phyloP scores from a whole-genome alignment of 2,888 invertebrate species.

The Chironomus tentans region DNA sequence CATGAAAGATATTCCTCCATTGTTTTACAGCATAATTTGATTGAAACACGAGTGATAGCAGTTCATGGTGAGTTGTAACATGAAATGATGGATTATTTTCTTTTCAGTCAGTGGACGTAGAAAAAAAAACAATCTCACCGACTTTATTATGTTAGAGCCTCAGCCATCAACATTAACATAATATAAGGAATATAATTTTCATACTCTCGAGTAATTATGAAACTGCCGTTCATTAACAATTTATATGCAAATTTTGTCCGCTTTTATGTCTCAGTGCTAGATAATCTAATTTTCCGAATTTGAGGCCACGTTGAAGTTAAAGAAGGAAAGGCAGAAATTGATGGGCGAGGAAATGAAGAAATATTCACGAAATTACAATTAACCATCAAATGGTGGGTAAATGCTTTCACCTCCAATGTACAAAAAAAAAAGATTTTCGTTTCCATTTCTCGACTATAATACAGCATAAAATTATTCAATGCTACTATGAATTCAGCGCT shows the following conservation, averaged over 20 bases:
- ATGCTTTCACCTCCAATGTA: constrained; percentile 1
- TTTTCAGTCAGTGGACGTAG: background rate
- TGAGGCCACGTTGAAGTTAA: background rate
- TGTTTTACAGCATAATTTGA: background rate
- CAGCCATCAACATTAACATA: no score
- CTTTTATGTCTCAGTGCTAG: background rate
- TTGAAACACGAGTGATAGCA: background rate
- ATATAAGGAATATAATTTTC: no score
- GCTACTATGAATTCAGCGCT: background rate
- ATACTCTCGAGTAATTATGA: background rate
- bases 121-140: background rate
- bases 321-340: background rate
- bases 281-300: constrained; percentile 11
- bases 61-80: background rate
- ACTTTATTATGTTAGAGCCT: background rate
- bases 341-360: background rate
- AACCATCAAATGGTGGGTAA: constrained; percentile 11
- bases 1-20: background rate
- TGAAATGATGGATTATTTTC: constrained; percentile 4
- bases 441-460: background rate
- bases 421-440: background rate
- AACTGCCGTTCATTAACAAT: constrained; percentile 3
- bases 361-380: constrained; percentile 1
- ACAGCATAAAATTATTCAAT: background rate
- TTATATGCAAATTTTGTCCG: constrained; percentile 16